These are phyloP conservation scores for Chaetodon trifascialis DNA, from an alignment of 2,113 vertebrate genomes.

Conservation along the genomic window DNA sequence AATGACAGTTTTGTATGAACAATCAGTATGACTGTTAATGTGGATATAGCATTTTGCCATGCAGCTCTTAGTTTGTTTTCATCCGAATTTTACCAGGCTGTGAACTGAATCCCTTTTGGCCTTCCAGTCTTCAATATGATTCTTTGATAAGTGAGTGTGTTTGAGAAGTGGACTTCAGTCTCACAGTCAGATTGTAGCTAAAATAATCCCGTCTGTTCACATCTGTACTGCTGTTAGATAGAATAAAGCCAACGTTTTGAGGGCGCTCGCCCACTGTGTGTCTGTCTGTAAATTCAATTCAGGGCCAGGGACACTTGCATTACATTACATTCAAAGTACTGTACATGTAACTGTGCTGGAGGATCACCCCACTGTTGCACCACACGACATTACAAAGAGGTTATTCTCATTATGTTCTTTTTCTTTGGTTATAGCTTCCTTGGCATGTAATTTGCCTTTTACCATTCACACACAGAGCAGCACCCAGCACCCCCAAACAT, in stretches of 20 bases:
- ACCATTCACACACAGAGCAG: neutral
- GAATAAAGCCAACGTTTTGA: constrained; percentile 72
- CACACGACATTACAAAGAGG: constrained; percentile 3
- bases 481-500: constrained; percentile 24
- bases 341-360: constrained; percentile 42
- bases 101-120: constrained; percentile 67
- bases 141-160: constrained; percentile 36
- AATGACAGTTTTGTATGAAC: constrained; percentile 34
- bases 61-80: constrained; percentile 53
- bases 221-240: constrained; percentile 77
- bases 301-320: constrained; percentile 37
- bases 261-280: constrained; percentile 59
- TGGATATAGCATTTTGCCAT: constrained; percentile 66
- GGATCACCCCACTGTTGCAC: neutral
- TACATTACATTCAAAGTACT: constrained; percentile 26
- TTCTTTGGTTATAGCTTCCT: neutral
- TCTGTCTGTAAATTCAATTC: constrained; percentile 66
- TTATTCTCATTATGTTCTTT: constrained; percentile 13
- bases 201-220: constrained; percentile 62
- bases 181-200: constrained; percentile 70
- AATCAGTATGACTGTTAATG: constrained; percentile 35
- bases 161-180: constrained; percentile 54
- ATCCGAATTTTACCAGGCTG: constrained; percentile 57
- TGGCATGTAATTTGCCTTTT: constrained; percentile 26
- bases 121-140: constrained; percentile 60